Evolutionary conservation across 2,888 invertebrate genomes (phyloP), one percentile per base, ranked within the genome.

Genomic region (Xylota segnis): DNA sequence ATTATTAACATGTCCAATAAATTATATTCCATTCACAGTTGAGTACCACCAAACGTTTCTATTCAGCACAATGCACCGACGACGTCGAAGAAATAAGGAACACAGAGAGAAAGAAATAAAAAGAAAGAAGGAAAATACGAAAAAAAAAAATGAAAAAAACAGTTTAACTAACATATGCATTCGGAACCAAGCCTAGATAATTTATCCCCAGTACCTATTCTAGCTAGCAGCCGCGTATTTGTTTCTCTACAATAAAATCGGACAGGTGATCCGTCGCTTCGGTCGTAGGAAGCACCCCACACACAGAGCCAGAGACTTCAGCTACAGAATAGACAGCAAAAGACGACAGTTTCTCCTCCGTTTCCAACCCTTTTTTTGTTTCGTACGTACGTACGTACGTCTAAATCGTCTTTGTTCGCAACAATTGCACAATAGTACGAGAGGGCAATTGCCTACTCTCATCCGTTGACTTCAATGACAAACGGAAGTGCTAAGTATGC

Each of bases 401-500:
- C 50, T 23, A 23, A 68, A 68, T 58, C 45, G 59, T 58, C 84
- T 79, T 79, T 84, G 84, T 84, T 75, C 27, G 71, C 59, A 71
- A 81, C 65, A 84, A 81, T 65, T 79, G 75, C 70, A 79, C 65
- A 75, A 75, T 81, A 54, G 59, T 18, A 66, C 75, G 52, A 63
- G 50, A 79, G 81, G 81, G 71, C 84, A 76, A 84, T 84, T 71
- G 84, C 75, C 84, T 43, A 65, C 75, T 72, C 76, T 71, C 82
- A 86, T 82, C 76, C 82, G 72, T 68, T 76, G 71, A 82, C 76
- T 86, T 86, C 5, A 68, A 65, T 65, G 52, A 75, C 74, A 70
- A 86, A 82, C 86, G 86, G 86, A 86, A 82, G 82, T 77, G 71
- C 76, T 76, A 72, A 86, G 86, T 72, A 86, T 76, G 59, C 75